These are phyloP conservation scores for Tragulus kanchil DNA, from an alignment of 2,113 vertebrate species.

Conservation along the genomic window DNA sequence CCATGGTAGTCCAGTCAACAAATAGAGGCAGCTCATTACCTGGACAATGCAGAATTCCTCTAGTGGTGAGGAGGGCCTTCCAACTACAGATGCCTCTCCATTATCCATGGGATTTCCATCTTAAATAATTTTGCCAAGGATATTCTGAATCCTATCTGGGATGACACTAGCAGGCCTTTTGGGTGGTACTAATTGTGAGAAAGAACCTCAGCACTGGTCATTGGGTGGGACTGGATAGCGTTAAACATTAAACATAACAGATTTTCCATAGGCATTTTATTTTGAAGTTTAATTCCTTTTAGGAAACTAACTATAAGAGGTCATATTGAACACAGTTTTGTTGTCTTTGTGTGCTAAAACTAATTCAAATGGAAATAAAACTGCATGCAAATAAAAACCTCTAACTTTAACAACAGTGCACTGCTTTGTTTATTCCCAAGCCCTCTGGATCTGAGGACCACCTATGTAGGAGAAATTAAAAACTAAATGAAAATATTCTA, in stretches of 20 bases:
- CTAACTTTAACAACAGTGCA: slow-evolving; percentile 46
- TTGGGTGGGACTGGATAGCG: background rate
- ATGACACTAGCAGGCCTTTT: background rate
- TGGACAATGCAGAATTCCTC: background rate
- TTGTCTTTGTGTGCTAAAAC: background rate
- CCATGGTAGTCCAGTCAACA: background rate
- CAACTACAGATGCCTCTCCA: background rate
- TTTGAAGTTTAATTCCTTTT: slow-evolving; percentile 60
- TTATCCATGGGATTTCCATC: background rate
- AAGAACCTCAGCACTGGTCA: background rate
- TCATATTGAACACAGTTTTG: slow-evolving; percentile 29
- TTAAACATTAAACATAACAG: slow-evolving; percentile 19
- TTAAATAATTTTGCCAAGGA: background rate
- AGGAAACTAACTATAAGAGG: slow-evolving; percentile 51
- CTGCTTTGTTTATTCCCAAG: slow-evolving; percentile 61
- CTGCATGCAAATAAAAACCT: slow-evolving; percentile 53
- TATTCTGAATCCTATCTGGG: background rate
- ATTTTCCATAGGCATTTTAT: slow-evolving; percentile 40
- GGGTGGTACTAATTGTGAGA: background rate
- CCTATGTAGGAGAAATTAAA: slow-evolving; percentile 66
- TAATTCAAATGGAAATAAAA: slow-evolving; percentile 69
- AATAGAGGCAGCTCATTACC: background rate
- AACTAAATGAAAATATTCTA: slow-evolving; percentile 70
- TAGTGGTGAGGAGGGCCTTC: background rate
- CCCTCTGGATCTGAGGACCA: slow-evolving; percentile 61